phyloP scores from a whole-genome alignment of 1,140 invertebrate species.

The Orchesella cincta region DNA sequence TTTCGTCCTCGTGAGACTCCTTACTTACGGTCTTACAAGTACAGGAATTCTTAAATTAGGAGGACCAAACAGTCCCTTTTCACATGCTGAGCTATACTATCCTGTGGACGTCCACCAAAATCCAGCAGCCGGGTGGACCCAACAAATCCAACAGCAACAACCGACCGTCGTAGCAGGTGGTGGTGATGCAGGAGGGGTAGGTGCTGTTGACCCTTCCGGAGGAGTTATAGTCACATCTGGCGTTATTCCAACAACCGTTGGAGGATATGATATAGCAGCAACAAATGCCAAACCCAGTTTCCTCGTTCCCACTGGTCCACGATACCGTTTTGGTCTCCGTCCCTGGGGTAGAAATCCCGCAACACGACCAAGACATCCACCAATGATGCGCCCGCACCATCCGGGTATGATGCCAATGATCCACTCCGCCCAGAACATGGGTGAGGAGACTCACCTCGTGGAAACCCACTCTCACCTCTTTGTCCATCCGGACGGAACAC shows the following conservation, averaged over 20 bases:
- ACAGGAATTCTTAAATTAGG: background rate
- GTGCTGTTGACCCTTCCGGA: background rate
- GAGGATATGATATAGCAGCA: background rate
- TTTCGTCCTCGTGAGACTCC: background rate
- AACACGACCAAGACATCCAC: slow-evolving; percentile 12
- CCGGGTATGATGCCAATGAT: background rate
- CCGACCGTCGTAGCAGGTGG: background rate
- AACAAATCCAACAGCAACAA: background rate
- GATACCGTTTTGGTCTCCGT: background rate
- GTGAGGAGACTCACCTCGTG: background rate
- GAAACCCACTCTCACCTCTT: slow-evolving; percentile 4
- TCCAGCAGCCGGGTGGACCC: background rate
- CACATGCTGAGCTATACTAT: background rate
- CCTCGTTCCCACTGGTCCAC: background rate
- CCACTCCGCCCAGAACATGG: background rate
- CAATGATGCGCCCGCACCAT: background rate
- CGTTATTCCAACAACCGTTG: background rate
- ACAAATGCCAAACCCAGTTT: background rate
- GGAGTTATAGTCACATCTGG: background rate
- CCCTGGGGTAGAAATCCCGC: no score
- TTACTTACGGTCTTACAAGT: background rate
- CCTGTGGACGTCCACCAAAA: background rate
- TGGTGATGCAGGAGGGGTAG: background rate
- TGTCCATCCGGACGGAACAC: background rate
- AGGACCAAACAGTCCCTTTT: background rate